These are phyloP conservation scores for Dicranocentrus wangi DNA, from an alignment of 2,888 invertebrate genomes.

Conservation along the genomic window DNA sequence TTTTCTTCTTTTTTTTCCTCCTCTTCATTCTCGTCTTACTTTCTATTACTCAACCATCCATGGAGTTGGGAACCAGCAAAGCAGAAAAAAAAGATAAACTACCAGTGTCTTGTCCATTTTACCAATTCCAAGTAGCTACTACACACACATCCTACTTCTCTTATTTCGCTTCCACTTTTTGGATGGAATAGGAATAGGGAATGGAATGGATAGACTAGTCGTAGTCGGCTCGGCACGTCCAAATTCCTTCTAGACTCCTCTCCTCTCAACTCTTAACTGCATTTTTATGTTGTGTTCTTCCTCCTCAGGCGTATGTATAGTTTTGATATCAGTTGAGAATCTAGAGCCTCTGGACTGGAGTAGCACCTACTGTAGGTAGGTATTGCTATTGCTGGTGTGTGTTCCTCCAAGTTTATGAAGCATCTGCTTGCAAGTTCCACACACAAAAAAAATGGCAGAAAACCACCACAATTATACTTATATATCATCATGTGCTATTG, in stretches of 20 bases:
- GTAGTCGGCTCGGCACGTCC: background rate
- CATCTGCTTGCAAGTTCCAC: too few relatives aligned
- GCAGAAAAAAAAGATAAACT: constrained; percentile 5
- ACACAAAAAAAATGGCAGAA: too few relatives aligned
- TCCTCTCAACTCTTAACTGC: constrained; percentile 1
- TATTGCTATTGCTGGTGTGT: background rate
- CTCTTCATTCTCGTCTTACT: too few relatives aligned
- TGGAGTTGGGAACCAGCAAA: background rate
- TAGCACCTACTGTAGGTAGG: too few relatives aligned
- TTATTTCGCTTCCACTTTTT: too few relatives aligned
- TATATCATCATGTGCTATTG: too few relatives aligned
- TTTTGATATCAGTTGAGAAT: background rate
- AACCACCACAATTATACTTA: too few relatives aligned
- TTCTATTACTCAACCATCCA: background rate
- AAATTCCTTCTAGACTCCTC: background rate
- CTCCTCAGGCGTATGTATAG: background rate
- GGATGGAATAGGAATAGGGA: too few relatives aligned
- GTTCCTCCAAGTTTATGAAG: background rate
- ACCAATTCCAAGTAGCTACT: background rate
- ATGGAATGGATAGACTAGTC: too few relatives aligned
- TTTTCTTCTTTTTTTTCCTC: too few relatives aligned
- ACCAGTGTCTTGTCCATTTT: constrained; percentile 1
- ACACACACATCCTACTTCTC: too few relatives aligned
- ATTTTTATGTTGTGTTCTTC: background rate
- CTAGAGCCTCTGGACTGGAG: too few relatives aligned